Conservation (phyloP, 2,888 invertebrate species). For the Holacanthella duospinosa region DNA sequence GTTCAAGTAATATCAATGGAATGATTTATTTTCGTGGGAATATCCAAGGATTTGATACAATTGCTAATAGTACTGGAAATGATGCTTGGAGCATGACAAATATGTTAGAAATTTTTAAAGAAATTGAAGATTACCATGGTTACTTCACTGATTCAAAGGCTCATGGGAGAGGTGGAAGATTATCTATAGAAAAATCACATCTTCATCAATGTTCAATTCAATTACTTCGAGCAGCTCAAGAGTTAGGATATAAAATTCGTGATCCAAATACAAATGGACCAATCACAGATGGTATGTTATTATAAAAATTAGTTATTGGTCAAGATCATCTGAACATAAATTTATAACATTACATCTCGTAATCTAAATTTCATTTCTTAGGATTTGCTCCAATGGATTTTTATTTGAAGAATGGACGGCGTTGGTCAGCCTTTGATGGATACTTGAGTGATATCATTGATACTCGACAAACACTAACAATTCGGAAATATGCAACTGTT, state of each 20-base stretch:
- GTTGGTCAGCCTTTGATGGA: constrained; percentile 4
- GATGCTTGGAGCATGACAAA: constrained; percentile 20
- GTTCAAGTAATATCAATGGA: constrained; percentile 21
- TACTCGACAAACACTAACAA: neutral
- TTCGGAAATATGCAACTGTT: constrained; percentile 4
- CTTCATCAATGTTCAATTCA: constrained; percentile 19
- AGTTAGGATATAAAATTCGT: neutral
- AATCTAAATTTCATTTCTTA: constrained; percentile 1
- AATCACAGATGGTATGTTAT: constrained; percentile 4
- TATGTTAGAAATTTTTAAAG: constrained; percentile 5
- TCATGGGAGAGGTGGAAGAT: constrained; percentile 19
- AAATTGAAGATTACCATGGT: neutral
- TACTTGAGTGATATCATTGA: neutral
- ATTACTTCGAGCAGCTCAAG: constrained; percentile 21
- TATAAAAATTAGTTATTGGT: too few species aligned
- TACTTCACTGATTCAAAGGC: constrained; percentile 9
- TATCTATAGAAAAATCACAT: constrained; percentile 19
- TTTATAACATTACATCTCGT: neutral
- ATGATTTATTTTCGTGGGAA: constrained; percentile 29
- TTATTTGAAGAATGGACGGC: constrained; percentile 1
- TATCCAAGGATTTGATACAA: constrained; percentile 25
- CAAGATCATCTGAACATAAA: neutral
- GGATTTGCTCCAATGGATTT: constrained; percentile 9
- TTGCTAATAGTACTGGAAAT: constrained; percentile 23
- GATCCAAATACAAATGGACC: constrained; percentile 9